Base-by-base conservation (phyloP, 2,888 invertebrate species). In the Ormia ochracea region DNA sequence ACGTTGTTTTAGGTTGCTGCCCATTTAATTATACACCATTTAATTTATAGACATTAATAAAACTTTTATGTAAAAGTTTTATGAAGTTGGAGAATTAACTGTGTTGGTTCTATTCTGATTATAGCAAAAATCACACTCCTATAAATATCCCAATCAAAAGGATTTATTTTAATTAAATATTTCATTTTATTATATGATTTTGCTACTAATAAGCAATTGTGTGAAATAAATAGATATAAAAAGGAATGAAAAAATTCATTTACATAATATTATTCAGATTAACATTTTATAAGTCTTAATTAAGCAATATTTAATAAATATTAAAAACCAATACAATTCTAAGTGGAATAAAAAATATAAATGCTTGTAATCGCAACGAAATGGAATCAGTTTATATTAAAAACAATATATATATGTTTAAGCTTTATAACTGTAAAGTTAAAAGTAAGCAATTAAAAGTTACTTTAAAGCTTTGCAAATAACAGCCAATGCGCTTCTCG, bases 121-220 rank as follows among this genome's bases (percentile, higher is more conserved):
- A 45, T 33, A 23, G 21, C 28, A 12, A 36, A 48, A 17, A n/a
- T 36, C 19, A 59, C 14, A 38, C 5, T 59, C 19, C 45, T 19
- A 14, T 12, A 14, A 43, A 36, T 28, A 19, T 19, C 7, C 17
- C 33, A 72, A 52, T 72, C 61, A 72, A 54, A 54, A 43, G 41
- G 52, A 52, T 63, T 63, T 54, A 54, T 63, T 72, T 61, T 72
- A 72, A 72, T 72, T 52, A 61, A 63, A 63, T 36, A 41, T 41
- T 72, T 31, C 41, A 23, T 72, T 61, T 72, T 43, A 43, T 72
- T 72, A 54, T 43, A 54, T 43, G 56, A 48, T 65, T 38, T 33
- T 48, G 65, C 58, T 17, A 28, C 73, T 41, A 48, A n/a, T n/a
- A n/a, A 23, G 73, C 56, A 65, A 73, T 41, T 28, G 26, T 5